phyloP scores from a whole-genome alignment of 2,797 vertebrate genomes.

The Neostethus bicornis region DNA sequence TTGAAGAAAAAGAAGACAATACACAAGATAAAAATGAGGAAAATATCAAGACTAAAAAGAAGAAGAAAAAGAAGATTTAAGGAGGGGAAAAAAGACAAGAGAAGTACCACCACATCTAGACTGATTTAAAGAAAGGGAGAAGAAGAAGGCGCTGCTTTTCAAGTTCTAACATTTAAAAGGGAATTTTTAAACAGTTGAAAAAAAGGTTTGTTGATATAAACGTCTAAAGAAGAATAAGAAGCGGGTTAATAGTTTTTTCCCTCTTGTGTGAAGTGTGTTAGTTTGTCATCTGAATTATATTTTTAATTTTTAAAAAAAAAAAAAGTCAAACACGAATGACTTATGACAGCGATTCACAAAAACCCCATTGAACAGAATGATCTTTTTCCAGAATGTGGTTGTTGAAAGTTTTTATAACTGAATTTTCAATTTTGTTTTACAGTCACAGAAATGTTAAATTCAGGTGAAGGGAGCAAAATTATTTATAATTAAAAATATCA shows the following conservation, averaged over 20 bases:
- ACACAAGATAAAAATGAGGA: constrained; percentile 65
- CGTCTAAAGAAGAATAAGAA: too few species aligned
- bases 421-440: too few species aligned
- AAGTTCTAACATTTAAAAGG: background rate
- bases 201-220: too few species aligned
- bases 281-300: background rate
- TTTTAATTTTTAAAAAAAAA: too few species aligned
- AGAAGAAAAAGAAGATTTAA: constrained; percentile 15
- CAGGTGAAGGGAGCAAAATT: too few species aligned
- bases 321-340: too few species aligned
- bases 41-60: constrained; percentile 13
- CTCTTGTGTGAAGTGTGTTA: background rate
- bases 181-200: background rate
- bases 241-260: background rate
- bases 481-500: background rate
- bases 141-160: constrained; percentile 18
- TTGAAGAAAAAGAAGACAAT: constrained; percentile 69
- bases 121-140: constrained; percentile 12
- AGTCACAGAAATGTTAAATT: too few species aligned
- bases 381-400: too few species aligned
- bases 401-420: background rate
- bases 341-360: too few species aligned
- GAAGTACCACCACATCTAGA: background rate
- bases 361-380: too few species aligned
- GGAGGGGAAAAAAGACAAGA: background rate